These are phyloP conservation scores for Tenrec ecaudatus DNA, from an alignment of 2,113 vertebrate species.

Conservation along the genomic window DNA sequence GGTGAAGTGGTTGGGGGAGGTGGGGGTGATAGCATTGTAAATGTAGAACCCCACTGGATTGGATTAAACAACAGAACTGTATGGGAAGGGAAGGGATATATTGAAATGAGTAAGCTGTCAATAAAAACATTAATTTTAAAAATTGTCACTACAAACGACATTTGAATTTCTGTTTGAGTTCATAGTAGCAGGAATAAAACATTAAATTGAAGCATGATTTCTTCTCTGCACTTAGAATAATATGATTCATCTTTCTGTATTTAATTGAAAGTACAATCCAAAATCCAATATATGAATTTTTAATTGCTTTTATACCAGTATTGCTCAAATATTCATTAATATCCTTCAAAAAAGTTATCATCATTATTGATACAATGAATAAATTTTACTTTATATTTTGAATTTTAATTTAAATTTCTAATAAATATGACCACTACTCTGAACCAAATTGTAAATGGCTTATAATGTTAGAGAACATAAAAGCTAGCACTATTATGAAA, in stretches of 20 bases:
- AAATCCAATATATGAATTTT: not conserved
- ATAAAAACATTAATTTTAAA: not conserved
- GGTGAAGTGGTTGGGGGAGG: too few species aligned
- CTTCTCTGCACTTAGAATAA: not conserved
- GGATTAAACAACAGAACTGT: too few species aligned
- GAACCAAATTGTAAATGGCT: too few species aligned
- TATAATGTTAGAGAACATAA: not conserved
- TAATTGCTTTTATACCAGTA: conserved; percentile 34
- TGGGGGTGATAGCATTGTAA: too few species aligned
- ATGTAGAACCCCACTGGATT: too few species aligned
- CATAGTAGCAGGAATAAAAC: conserved; percentile 11
- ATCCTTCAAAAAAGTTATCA: not conserved
- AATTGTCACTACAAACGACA: not conserved
- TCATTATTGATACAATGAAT: not conserved
- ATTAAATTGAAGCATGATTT: conserved; percentile 33
- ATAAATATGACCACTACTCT: not conserved
- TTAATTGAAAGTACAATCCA: not conserved
- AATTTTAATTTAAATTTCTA: conserved; percentile 21
- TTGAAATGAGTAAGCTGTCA: too few species aligned
- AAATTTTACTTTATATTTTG: not conserved
- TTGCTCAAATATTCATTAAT: not conserved
- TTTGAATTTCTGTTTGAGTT: conserved; percentile 32
- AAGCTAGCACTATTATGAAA: conserved; percentile 39
- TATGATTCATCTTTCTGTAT: not conserved
- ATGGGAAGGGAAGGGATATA: too few species aligned